A percentile compares a stretch with the other conserved stretches of the same genome.
These are phyloP conservation scores for Phyllopteryx taeniolatus DNA, from an alignment of 2,113 vertebrate genomes.

Conservation along the genomic window DNA sequence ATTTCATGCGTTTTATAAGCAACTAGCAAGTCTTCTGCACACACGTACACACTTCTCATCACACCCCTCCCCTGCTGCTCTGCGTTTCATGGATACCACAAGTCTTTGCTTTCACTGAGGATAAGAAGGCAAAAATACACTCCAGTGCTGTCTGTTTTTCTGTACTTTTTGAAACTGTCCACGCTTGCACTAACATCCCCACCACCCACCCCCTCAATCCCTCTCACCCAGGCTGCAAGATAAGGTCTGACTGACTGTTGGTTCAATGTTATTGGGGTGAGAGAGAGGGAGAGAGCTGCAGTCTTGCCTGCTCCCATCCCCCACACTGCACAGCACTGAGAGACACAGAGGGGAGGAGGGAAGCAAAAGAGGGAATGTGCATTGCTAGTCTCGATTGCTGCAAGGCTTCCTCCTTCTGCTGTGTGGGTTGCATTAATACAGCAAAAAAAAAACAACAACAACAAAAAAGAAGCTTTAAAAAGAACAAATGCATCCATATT, in stretches of 20 bases:
- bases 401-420: conserved; percentile 68
- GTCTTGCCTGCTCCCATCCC: conserved; percentile 76
- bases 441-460: not conserved
- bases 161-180: conserved; percentile 56
- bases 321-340: conserved; percentile 72
- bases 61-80: conserved; percentile 34
- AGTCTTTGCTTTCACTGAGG: conserved; percentile 44
- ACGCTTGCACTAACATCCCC: conserved; percentile 17
- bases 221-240: conserved; percentile 46
- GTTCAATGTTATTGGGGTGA: conserved; percentile 62
- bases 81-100: conserved; percentile 42
- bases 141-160: conserved; percentile 36
- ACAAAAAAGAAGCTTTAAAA: not conserved
- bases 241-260: conserved; percentile 40
- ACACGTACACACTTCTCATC: conserved; percentile 46
- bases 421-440: conserved; percentile 44
- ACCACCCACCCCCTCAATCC: not conserved
- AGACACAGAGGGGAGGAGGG: conserved; percentile 62
- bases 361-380: conserved; percentile 67
- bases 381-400: conserved; percentile 72
- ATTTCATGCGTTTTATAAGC: not conserved
- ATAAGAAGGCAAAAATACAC: conserved; percentile 8
- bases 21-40: conserved; percentile 1
- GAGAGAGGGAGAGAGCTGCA: conserved; percentile 49
- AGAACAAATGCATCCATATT: not conserved